phyloP scores from a whole-genome alignment of 2,113 vertebrate genomes.

The Tor tambroides region DNA sequence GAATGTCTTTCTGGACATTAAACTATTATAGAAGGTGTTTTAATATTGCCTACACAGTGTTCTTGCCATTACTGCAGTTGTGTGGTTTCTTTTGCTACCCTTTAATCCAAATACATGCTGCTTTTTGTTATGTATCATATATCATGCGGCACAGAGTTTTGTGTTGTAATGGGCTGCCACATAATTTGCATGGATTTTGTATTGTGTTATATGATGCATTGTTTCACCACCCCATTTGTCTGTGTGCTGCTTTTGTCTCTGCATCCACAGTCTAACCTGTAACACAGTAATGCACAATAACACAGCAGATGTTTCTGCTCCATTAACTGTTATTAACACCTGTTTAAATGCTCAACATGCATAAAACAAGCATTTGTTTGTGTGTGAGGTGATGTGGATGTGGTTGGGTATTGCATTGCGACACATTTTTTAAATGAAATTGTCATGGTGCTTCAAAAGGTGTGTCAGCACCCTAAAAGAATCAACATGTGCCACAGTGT shows the following conservation, averaged over 20 bases:
- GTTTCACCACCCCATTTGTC: not conserved
- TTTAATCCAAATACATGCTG: not conserved
- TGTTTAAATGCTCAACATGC: not conserved
- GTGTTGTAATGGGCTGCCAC: not conserved
- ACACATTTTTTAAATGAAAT: not conserved
- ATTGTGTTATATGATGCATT: constrained; percentile 1
- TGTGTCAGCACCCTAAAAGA: constrained; percentile 14
- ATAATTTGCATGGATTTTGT: constrained; percentile 17
- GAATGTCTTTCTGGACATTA: not conserved
- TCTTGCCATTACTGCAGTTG: not conserved
- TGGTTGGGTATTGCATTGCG: too few relatives aligned
- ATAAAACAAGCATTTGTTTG: not conserved
- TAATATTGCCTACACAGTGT: not conserved
- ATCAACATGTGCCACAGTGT: not conserved
- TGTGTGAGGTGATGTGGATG: not conserved
- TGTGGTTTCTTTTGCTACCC: too few relatives aligned
- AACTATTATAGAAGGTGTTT: not conserved
- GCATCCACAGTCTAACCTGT: not conserved
- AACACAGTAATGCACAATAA: not conserved
- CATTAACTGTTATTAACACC: constrained; percentile 1
- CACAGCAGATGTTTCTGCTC: not conserved
- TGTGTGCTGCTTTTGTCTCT: not conserved
- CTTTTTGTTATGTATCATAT: not conserved
- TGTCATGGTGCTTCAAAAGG: not conserved
- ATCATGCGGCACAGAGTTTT: not conserved